Evolutionary conservation across 2,888 invertebrate genomes (phyloP).

Genomic region (Archaeoteleia sp.): DNA sequence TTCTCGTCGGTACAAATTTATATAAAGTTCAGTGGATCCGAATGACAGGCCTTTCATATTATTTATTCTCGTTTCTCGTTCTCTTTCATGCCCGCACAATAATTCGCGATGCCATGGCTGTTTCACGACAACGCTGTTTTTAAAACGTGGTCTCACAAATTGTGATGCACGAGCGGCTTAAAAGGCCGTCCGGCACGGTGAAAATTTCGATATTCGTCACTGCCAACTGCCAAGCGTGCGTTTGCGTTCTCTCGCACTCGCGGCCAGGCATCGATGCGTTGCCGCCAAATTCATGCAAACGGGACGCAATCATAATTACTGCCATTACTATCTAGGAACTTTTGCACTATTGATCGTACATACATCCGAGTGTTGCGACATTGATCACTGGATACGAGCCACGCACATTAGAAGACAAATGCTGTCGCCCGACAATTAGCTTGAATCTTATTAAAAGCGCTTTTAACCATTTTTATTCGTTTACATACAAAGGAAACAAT

Average conservation of each 20-base stretch:
- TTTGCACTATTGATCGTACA: slow-evolving; percentile 25
- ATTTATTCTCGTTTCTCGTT: slow-evolving; percentile 37
- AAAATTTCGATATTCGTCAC: slow-evolving; percentile 64
- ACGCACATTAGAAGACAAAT: slow-evolving; percentile 1
- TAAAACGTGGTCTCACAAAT: slow-evolving; percentile 52
- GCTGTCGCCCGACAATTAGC: slow-evolving; percentile 18
- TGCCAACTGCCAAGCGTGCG: slow-evolving; percentile 57
- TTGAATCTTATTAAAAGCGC: slow-evolving; percentile 20
- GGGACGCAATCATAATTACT: slow-evolving; percentile 31
- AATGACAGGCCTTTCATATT: slow-evolving; percentile 24
- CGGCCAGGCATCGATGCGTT: not conserved
- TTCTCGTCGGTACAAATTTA: slow-evolving; percentile 31
- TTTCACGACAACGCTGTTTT: slow-evolving; percentile 50
- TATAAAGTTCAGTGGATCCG: slow-evolving; percentile 15
- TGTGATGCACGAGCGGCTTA: slow-evolving; percentile 61
- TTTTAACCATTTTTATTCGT: slow-evolving; percentile 26
- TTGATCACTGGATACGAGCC: no score
- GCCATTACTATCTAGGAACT: slow-evolving; percentile 35
- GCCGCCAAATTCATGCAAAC: slow-evolving; percentile 34
- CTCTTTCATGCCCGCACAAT: slow-evolving; percentile 39
- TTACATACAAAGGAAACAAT: slow-evolving; percentile 14
- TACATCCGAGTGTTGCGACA: slow-evolving; percentile 10
- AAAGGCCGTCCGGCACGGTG: slow-evolving; percentile 49
- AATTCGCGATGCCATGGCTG: slow-evolving; percentile 40
- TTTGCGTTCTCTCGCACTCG: not conserved